Percentiles rank a stretch among this genome's conserved stretches.
Conservation (phyloP, 1,140 invertebrate genomes). For the Drosophila funebris region DNA sequence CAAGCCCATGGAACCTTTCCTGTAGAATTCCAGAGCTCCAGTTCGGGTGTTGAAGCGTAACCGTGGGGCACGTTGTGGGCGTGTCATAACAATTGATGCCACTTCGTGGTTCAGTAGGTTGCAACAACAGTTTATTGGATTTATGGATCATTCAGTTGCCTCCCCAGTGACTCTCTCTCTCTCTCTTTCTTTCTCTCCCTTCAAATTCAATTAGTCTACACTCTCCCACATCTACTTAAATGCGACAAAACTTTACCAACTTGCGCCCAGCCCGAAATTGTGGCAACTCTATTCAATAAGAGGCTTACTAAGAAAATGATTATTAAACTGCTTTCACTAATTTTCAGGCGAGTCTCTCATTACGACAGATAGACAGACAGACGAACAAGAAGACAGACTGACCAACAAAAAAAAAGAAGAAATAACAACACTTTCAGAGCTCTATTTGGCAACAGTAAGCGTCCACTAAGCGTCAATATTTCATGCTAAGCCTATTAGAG, state of each 20-base stretch:
- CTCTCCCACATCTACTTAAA: conserved; percentile 26
- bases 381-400: neutral
- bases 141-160: conserved; percentile 31
- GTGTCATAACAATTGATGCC: conserved; percentile 48
- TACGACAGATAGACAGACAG: conserved; percentile 18
- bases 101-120: conserved; percentile 64
- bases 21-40: conserved; percentile 1
- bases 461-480: conserved; percentile 79
- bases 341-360: conserved; percentile 52
- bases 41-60: conserved; percentile 48
- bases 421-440: conserved; percentile 58
- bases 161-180: too few species aligned
- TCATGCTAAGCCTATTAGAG: conserved; percentile 79
- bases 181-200: neutral
- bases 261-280: conserved; percentile 10
- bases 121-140: conserved; percentile 27
- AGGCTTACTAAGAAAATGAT: conserved; percentile 52
- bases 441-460: conserved; percentile 74
- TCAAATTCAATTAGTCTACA: conserved; percentile 67
- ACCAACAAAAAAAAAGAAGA: conserved; percentile 2
- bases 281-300: conserved; percentile 20
- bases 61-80: conserved; percentile 40
- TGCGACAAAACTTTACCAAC: conserved; percentile 49
- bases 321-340: conserved; percentile 77
- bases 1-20: conserved; percentile 24